Conservation (phyloP, 2,797 vertebrate genomes). For the Mus spretus region DNA sequence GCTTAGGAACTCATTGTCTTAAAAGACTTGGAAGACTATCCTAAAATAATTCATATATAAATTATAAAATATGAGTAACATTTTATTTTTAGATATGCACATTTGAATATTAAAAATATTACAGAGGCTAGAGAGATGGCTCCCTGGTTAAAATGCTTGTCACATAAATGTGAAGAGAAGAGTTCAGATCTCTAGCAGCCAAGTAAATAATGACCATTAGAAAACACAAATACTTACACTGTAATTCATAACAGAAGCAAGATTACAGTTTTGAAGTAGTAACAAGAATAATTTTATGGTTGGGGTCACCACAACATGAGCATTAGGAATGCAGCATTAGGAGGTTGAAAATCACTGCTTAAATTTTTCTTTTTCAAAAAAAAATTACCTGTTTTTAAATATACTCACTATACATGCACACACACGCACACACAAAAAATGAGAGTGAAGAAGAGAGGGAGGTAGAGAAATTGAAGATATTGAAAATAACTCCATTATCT, state of each 20-base stretch:
- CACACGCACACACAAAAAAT: background rate
- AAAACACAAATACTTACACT: background rate
- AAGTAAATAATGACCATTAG: background rate
- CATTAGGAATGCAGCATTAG: background rate
- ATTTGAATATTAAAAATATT: background rate
- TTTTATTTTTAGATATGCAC: slow-evolving; percentile 3
- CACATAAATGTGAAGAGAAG: background rate
- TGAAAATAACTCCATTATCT: background rate
- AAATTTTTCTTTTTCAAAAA: too few species aligned
- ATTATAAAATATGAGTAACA: background rate
- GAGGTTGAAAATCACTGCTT: background rate
- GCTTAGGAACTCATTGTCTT: slow-evolving; percentile 27
- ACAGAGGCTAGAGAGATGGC: background rate
- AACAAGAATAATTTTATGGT: background rate
- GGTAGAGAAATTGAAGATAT: background rate
- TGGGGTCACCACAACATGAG: background rate
- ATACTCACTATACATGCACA: background rate
- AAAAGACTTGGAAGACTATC: background rate
- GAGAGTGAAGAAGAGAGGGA: background rate
- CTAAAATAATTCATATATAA: slow-evolving; percentile 7
- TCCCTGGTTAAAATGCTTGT: background rate
- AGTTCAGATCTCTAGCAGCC: background rate
- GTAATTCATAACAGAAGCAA: background rate
- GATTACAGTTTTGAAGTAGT: background rate
- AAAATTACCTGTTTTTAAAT: background rate